Base-by-base conservation (phyloP, 2,113 vertebrate species). In the Nothocercus julius region DNA sequence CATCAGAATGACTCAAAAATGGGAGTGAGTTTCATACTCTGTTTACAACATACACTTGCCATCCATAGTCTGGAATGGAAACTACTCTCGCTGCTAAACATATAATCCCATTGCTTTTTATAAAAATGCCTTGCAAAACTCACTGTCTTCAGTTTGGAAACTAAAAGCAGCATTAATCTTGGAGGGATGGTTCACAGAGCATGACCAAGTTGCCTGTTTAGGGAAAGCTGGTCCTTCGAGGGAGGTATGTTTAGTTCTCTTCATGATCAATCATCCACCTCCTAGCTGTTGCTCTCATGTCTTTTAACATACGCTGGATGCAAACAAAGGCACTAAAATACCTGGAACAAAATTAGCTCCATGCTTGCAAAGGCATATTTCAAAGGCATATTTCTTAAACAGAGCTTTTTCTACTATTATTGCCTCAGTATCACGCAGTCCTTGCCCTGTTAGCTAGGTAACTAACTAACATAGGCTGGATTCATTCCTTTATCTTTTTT, bases 211-310 rank as follows among this genome's bases (percentile, higher is more conserved):
- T 95, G 42, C 83, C 77, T 53, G 78, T 93, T 94, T 84, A 88
- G 86, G 64, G 66, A 93, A 86, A 78, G 56, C 64, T 90, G 74
- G 83, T 92, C 85, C 70, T 90, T 56, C 51, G 67, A 74, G 13
- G 13, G 25, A 4, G 56, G 75, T 94, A 85, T 49, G 47, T 13
- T 90, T 82, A 75, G 22, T 44, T 94, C 83, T 83, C 69, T 90
- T 89, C 94, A 90, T 94, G 92, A 93, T 93, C 96, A 95, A 93
- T 90, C 88, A 92, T 84, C 76, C 90, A 58, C 64, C 42, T 96
- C 42, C 34, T 73, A 90, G 92, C 90, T 96, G 56, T 73, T 92
- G 51, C 73, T 90, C 73, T 89, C 21, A 51, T n/a, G 82, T 85
- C 85, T 85, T 80, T 87, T 63, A 78, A 86, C 81, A 36, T 25